phyloP scores from a whole-genome alignment of 2,888 invertebrate species.

The Heliconius ismenius region DNA sequence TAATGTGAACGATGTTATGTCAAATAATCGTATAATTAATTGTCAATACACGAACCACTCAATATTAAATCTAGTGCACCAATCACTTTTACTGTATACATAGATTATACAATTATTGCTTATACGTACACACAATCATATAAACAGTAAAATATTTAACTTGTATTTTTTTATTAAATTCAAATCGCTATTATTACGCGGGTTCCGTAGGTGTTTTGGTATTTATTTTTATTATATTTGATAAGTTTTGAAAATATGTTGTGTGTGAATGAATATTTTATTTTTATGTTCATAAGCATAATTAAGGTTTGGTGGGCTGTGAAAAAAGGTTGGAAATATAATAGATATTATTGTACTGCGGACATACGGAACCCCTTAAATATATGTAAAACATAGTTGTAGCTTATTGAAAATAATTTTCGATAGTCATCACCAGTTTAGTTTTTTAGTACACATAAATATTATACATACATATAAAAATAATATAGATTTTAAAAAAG shows the following conservation, averaged over 20 bases:
- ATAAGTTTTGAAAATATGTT: neutral
- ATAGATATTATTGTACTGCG: constrained; percentile 18
- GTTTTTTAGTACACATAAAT: neutral
- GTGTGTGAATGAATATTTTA: constrained; percentile 3
- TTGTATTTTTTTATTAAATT: neutral
- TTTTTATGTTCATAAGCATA: constrained; percentile 19
- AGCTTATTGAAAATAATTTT: constrained; percentile 10
- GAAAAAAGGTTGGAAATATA: constrained; percentile 23
- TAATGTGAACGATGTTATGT: constrained; percentile 54
- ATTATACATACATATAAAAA: neutral
- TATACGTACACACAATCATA: neutral
- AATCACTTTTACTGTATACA: constrained; percentile 58
- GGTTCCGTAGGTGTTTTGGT: constrained; percentile 30
- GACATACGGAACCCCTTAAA: constrained; percentile 28
- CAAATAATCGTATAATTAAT: constrained; percentile 50
- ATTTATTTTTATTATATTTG: neutral
- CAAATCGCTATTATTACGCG: neutral
- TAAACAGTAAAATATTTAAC: neutral
- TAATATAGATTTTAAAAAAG: neutral
- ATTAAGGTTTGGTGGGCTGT: constrained; percentile 36
- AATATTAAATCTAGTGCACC: constrained; percentile 60
- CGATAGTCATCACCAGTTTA: neutral
- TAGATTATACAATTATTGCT: neutral
- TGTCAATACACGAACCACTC: constrained; percentile 46
- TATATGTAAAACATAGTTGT: neutral